Evolutionary conservation across 2,888 invertebrate species (phyloP).

Genomic region (Cephalotes varians): DNA sequence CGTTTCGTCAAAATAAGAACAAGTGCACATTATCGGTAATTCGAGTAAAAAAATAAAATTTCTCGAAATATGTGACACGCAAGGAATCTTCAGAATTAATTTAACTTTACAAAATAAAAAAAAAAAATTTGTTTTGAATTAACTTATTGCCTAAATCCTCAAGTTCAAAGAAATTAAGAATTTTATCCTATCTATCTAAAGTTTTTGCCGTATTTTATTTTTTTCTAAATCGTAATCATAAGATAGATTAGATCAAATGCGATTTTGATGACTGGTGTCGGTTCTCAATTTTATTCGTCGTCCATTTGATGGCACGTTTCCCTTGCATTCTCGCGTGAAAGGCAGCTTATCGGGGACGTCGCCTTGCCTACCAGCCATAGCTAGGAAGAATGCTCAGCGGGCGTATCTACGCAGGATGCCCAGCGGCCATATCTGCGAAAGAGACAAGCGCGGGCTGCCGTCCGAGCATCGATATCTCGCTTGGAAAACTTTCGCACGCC

Average conservation of each 20-base stretch:
- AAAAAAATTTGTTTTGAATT: neutral
- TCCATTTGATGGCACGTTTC: neutral
- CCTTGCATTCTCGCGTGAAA: constrained; percentile 45
- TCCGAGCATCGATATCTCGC: constrained; percentile 31
- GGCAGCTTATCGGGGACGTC: constrained; percentile 51
- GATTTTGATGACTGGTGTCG: neutral
- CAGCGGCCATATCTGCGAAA: constrained; percentile 18
- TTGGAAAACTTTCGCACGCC: constrained; percentile 44
- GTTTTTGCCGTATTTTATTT: neutral
- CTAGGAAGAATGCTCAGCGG: constrained; percentile 39
- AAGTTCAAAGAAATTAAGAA: neutral
- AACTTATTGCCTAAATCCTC: neutral
- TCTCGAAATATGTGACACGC: neutral
- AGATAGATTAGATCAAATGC: neutral
- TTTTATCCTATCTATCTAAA: neutral
- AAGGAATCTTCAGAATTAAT: neutral
- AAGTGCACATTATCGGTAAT: neutral
- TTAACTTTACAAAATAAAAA: neutral
- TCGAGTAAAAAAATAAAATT: neutral
- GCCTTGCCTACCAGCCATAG: constrained; percentile 31
- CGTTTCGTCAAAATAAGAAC: neutral
- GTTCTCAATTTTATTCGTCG: neutral
- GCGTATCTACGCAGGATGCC: constrained; percentile 27
- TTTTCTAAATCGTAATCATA: neutral
- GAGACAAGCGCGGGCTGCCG: constrained; percentile 23